Percentiles rank a stretch among this genome's conserved stretches.
phyloP scores from a whole-genome alignment of 2,797 vertebrate genomes.

The Neosilurus hyrtlii region DNA sequence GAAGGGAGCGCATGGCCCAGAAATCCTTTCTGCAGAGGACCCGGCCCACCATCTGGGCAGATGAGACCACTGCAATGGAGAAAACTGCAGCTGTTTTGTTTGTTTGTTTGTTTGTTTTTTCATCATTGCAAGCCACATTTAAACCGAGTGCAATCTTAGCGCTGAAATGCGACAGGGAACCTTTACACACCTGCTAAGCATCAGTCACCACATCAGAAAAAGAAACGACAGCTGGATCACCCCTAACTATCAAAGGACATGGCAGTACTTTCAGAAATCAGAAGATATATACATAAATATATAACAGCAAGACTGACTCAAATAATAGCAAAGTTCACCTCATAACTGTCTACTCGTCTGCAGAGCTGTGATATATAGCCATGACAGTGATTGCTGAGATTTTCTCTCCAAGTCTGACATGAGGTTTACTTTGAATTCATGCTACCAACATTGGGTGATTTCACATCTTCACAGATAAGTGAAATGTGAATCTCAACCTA shows the following conservation, averaged over 20 bases:
- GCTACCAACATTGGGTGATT: neutral
- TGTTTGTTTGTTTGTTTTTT: neutral
- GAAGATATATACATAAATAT: neutral
- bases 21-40: constrained; percentile 28
- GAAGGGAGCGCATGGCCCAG: constrained; percentile 4
- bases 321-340: neutral
- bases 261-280: neutral
- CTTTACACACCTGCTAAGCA: neutral
- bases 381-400: constrained; percentile 3
- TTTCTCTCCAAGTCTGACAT: neutral
- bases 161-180: constrained; percentile 20
- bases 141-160: constrained; percentile 9
- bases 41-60: constrained; percentile 28
- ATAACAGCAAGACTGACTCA: neutral
- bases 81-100: constrained; percentile 38
- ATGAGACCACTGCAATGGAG: constrained; percentile 37
- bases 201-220: neutral
- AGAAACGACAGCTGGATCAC: neutral
- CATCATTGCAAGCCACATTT: constrained; percentile 4
- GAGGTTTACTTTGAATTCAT: constrained; percentile 13
- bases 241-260: neutral
- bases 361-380: neutral
- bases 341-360: neutral
- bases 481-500: no score
- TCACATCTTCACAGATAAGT: neutral